Conservation (phyloP, 2,113 vertebrate species). For the Eleginops maclovinus region DNA sequence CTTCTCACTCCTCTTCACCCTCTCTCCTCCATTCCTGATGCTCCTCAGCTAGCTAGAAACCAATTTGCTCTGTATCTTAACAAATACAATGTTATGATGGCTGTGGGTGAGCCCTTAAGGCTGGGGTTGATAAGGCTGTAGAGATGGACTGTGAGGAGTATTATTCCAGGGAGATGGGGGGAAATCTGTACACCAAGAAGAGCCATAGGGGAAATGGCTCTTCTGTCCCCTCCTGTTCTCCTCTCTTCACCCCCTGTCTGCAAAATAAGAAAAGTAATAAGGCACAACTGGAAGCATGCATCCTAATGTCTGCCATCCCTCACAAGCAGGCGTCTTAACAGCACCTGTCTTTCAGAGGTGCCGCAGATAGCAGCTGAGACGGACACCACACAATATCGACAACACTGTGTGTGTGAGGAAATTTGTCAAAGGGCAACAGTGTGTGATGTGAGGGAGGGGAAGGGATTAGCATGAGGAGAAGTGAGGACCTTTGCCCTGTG, state of each 20-base stretch:
- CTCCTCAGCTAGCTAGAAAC: constrained; percentile 29
- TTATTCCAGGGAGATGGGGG: constrained; percentile 49
- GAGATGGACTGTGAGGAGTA: constrained; percentile 24
- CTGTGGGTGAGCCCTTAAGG: constrained; percentile 30
- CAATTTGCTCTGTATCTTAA: constrained; percentile 38
- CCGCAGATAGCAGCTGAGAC: constrained; percentile 35
- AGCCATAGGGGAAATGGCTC: constrained; percentile 37
- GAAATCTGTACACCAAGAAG: constrained; percentile 62
- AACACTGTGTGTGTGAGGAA: constrained; percentile 23
- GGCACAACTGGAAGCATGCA: constrained; percentile 44
- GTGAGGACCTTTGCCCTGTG: constrained; percentile 39
- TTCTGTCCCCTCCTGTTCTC: constrained; percentile 17
- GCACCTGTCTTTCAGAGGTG: constrained; percentile 20
- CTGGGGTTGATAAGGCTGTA: constrained; percentile 22
- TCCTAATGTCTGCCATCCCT: constrained; percentile 30
- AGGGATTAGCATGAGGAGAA: constrained; percentile 14
- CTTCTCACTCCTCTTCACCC: constrained; percentile 6
- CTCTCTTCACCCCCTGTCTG: constrained; percentile 20
- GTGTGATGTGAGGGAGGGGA: constrained; percentile 11
- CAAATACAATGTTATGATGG: constrained; percentile 36
- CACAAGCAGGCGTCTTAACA: constrained; percentile 26
- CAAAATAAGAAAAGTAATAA: constrained; percentile 46
- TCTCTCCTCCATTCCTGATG: not conserved
- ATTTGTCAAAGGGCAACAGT: constrained; percentile 10
- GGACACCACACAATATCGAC: constrained; percentile 26